Evolutionary conservation across 2,888 invertebrate species (phyloP).

Genomic region (Ochropacha duplaris): DNA sequence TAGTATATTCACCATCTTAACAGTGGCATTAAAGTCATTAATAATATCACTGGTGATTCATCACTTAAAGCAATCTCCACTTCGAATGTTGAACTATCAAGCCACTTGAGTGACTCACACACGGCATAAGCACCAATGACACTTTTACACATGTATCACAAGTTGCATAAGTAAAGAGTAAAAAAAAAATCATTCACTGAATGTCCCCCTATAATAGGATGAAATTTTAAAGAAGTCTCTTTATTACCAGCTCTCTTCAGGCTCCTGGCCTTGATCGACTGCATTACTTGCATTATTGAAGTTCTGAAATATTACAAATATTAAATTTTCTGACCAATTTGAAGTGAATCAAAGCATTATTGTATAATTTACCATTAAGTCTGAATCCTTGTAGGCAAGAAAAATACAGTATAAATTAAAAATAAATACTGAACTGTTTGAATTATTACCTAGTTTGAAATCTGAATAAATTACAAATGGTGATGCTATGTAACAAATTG

Average conservation of each 20-base stretch:
- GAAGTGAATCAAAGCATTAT: too few relatives aligned
- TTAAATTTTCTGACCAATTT: constrained; percentile 4
- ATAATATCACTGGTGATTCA: neutral
- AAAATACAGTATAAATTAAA: too few relatives aligned
- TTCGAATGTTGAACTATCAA: neutral
- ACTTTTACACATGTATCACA: constrained; percentile 52
- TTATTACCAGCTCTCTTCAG: constrained; percentile 82
- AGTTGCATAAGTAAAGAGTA: constrained; percentile 43
- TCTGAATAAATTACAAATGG: too few relatives aligned
- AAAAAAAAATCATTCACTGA: constrained; percentile 31
- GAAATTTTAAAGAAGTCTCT: constrained; percentile 41
- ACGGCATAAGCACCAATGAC: constrained; percentile 62
- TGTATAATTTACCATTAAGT: constrained; percentile 6
- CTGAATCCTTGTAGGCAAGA: neutral
- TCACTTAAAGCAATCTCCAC: neutral
- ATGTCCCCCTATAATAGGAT: constrained; percentile 21
- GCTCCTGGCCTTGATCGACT: constrained; percentile 64
- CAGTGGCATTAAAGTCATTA: neutral
- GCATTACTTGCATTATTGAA: constrained; percentile 55
- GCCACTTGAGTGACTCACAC: constrained; percentile 11
- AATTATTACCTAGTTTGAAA: too few relatives aligned
- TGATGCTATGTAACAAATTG: too few relatives aligned
- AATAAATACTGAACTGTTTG: too few relatives aligned
- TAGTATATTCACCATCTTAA: neutral
- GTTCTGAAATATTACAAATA: constrained; percentile 58